Base-by-base conservation (phyloP, 2,888 invertebrate species). In the Sipha maydis region DNA sequence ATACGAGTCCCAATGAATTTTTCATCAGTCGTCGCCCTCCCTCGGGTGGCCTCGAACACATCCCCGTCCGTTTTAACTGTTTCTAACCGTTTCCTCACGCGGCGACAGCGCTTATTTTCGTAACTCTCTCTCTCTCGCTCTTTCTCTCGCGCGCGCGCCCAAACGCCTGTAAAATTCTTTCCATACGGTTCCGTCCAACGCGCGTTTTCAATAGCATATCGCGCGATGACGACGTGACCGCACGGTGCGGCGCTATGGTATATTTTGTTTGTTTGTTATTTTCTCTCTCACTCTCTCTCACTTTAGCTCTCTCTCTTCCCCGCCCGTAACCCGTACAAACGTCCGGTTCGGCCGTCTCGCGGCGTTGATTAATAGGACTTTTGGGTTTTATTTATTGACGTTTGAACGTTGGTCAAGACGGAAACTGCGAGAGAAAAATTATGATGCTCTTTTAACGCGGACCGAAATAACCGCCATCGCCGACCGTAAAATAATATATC, bases 351-450 rank as follows among this genome's bases (percentile, higher is more conserved):
- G 34, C 76, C 21, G 34, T 76, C 69, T 31, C 21, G 7, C 54
- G 21, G 21, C 14, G 71, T 85, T 85, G 85, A 85, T 85, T 85
- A 85, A 85, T 85, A 85, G 78, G 85, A 85, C 69, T 78, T 85
- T 78, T 34, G 85, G 85, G 78, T 69, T 61, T 79, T 69, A 71
- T 79, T 78, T 85, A 61, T 85, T 54, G 85, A 85, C 78, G 28
- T 85, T 38, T 38, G 21, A 34, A 78, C 78, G 71, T 69, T 5
- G 78, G 85, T 34, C 69, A 17, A 67, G 31, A 2, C 54, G 54
- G 78, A 71, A 85, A 85, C 38, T 34, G 25, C 31, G 2, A 71
- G 54, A 78, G 85, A 79, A 85, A 85, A 71, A 78, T 85, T 85
- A 71, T 78, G 77, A 85, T 54, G n/a, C n/a, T 71, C 48, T 69